Conservation (phyloP, 2,797 vertebrate species). For the Siniperca scherzeri region DNA sequence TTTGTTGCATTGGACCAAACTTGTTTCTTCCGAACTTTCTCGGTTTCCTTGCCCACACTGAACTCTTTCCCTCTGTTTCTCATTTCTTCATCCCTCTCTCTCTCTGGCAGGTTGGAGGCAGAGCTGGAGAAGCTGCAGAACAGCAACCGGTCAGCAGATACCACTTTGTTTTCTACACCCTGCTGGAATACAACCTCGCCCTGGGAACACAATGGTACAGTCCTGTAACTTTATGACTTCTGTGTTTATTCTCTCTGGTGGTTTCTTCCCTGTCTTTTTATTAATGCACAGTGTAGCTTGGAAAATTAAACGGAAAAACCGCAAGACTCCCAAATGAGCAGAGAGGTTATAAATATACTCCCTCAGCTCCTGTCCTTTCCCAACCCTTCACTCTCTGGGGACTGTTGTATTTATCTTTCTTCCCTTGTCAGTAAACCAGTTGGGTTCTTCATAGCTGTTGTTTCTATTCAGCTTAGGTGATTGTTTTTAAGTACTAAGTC, state of each 20-base stretch:
- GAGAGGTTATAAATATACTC: slow-evolving; percentile 51
- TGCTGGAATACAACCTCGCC: slow-evolving; percentile 83
- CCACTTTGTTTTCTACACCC: slow-evolving; percentile 83
- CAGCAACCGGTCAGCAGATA: slow-evolving; percentile 76
- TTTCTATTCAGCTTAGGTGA: slow-evolving; percentile 23
- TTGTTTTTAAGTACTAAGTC: neutral
- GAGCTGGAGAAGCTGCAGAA: slow-evolving; percentile 88
- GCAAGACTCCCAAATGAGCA: slow-evolving; percentile 28
- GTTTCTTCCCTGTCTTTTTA: slow-evolving; percentile 23
- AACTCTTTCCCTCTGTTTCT: slow-evolving; percentile 5
- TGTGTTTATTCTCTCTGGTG: slow-evolving; percentile 37
- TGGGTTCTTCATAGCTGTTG: slow-evolving; percentile 35
- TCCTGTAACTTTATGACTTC: slow-evolving; percentile 33
- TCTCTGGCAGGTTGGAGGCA: slow-evolving; percentile 81
- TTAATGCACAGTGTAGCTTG: slow-evolving; percentile 24
- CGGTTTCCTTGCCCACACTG: neutral
- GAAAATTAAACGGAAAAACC: slow-evolving; percentile 42
- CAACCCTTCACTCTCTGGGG: slow-evolving; percentile 44
- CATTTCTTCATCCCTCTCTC: neutral
- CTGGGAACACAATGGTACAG: slow-evolving; percentile 83
- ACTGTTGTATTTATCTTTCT: slow-evolving; percentile 38
- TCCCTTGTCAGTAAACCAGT: slow-evolving; percentile 43
- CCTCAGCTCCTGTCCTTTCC: slow-evolving; percentile 33
- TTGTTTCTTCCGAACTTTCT: neutral
- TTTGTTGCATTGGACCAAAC: neutral